Evolutionary conservation across 2,888 invertebrate species (phyloP), one percentile per base, ranked within the genome.

Genomic region (Arge pagana): DNA sequence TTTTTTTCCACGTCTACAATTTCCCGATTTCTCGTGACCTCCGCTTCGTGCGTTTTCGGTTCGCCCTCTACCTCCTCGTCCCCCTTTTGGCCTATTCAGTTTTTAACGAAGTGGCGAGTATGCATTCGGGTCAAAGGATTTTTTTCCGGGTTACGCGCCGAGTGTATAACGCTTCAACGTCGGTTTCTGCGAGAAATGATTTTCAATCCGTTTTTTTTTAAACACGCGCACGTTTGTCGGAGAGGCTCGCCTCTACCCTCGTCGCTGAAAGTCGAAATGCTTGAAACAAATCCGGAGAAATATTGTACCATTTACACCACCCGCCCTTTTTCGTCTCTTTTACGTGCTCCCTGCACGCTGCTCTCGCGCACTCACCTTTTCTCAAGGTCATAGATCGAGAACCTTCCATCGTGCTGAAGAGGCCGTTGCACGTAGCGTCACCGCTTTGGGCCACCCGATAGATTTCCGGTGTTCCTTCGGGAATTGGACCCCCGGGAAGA

Each of bases 391-490:
- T 89, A 11, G 90, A 91, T 57, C 90, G 81, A 16, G 90, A 89
- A 0, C 92, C 92, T 68, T 93, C 94, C 58, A 88, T 89, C 37
- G 95, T 91, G 67, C 93, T 92, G 77, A 93, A 92, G 52, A 94
- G 83, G 15, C 95, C 94, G 75, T 93, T 93, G 77, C 95, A 95
- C 23, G 94, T 93, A 51, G 94, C 94, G 76, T 95, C 94, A 6
- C 93, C 94, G 43, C 92, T 93, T 78, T 94, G 93, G 3, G 94
- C 92, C 61, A 94, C 87, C 69, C 89, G 82, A 78, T 89, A 93
- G 76, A 76, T 62, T 59, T 75, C 71, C 31, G 74, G 70, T 19
- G 68, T 63, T 41, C 70, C 72, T 63, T 72, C 75, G 40, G 67
- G 66, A 41, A 71, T 59, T 36, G 71, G 70, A 21, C 70, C 70